Evolutionary conservation across 2,888 invertebrate genomes (phyloP).

Genomic region (Hemistola chrysoprasaria): DNA sequence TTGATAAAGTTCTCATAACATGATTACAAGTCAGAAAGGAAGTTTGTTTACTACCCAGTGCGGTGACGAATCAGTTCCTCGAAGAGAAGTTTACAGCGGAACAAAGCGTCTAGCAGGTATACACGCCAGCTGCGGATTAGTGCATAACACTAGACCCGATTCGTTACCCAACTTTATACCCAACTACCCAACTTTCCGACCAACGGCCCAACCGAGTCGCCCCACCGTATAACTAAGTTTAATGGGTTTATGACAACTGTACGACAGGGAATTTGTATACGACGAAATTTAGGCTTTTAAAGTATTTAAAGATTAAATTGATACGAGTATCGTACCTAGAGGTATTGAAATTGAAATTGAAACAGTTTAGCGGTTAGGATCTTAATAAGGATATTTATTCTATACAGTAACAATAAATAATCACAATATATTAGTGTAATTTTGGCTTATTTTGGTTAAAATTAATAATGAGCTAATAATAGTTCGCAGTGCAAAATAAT

Average conservation of each 20-base stretch:
- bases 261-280: constrained; percentile 54
- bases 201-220: constrained; percentile 21
- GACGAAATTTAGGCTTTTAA: constrained; percentile 25
- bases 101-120: constrained; percentile 75
- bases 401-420: too few species aligned
- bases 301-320: too few species aligned
- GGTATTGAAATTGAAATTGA: too few species aligned
- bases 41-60: constrained; percentile 1
- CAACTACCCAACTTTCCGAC: constrained; percentile 36
- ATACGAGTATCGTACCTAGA: too few species aligned
- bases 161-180: constrained; percentile 39
- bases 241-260: constrained; percentile 68
- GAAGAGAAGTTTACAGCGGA: constrained; percentile 33
- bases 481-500: too few species aligned
- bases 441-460: too few species aligned
- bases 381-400: too few species aligned
- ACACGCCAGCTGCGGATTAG: constrained; percentile 63
- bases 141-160: constrained; percentile 38
- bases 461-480: too few species aligned
- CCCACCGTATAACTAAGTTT: constrained; percentile 57
- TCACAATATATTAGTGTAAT: too few species aligned
- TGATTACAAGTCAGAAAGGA: not conserved
- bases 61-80: constrained; percentile 57
- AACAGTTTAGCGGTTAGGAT: too few species aligned
- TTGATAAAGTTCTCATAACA: too few species aligned